phyloP scores from a whole-genome alignment of 2,113 vertebrate genomes.

The Motacilla alba region DNA sequence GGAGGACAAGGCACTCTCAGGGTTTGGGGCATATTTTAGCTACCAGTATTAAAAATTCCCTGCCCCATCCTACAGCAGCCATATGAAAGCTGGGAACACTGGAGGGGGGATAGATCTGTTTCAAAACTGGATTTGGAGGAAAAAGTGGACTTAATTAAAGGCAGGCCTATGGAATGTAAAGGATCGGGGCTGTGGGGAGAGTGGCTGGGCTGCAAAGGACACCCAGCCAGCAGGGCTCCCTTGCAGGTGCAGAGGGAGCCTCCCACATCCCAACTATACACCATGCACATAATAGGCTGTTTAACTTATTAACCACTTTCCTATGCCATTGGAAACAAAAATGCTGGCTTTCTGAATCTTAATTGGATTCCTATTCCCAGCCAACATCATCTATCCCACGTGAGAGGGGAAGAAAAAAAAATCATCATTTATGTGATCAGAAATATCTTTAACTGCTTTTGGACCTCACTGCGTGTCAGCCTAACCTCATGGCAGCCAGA shows the following conservation, averaged over 20 bases:
- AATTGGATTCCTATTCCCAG: neutral
- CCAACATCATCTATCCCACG: neutral
- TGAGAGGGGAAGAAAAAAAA: neutral
- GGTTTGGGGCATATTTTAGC: neutral
- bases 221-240: fast-evolving
- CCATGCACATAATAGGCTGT: neutral
- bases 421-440: neutral
- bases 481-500: neutral
- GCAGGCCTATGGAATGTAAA: neutral
- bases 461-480: neutral
- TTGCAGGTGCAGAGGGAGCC: neutral
- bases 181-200: neutral
- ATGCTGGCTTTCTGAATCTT: neutral
- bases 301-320: neutral
- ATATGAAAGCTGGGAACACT: neutral
- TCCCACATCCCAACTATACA: neutral
- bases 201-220: neutral
- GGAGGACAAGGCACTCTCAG: neutral
- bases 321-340: neutral
- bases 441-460: neutral
- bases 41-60: neutral
- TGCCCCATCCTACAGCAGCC: neutral
- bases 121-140: neutral
- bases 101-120: neutral
- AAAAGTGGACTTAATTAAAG: neutral